These are phyloP conservation scores for Nesoenas mayeri DNA, from an alignment of 2,113 vertebrate species.

Conservation along the genomic window DNA sequence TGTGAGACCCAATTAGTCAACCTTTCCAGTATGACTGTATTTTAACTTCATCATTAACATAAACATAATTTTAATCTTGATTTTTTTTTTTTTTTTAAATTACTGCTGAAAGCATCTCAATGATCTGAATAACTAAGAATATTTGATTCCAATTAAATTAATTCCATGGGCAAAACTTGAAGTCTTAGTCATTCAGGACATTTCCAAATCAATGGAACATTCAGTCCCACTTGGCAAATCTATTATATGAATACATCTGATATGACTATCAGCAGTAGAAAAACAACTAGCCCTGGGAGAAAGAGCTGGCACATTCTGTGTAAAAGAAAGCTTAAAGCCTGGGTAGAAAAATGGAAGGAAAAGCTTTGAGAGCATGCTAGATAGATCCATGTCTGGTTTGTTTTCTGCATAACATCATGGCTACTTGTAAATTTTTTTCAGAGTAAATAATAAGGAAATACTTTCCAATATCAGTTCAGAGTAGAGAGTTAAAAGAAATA, in stretches of 20 bases:
- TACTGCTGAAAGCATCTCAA: not conserved
- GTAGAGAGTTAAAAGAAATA: not conserved
- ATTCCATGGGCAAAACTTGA: conserved; percentile 14
- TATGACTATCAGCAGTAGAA: not conserved
- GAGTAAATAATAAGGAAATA: not conserved
- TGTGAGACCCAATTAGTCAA: not conserved
- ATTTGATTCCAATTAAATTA: conserved; percentile 31
- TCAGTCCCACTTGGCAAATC: not conserved
- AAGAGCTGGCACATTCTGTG: not conserved
- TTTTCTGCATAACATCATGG: not conserved
- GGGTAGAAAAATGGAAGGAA: not conserved
- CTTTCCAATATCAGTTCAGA: not conserved
- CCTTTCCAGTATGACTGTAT: not conserved
- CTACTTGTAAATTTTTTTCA: not conserved
- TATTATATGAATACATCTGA: not conserved
- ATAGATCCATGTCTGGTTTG: not conserved
- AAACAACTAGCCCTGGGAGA: not conserved
- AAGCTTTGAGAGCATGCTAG: not conserved
- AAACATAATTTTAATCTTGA: not conserved
- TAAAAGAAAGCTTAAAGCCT: not conserved
- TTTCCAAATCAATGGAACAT: conserved; percentile 15
- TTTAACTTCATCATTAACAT: not conserved
- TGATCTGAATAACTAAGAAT: not conserved
- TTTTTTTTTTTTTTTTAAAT: not conserved
- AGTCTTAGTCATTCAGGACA: not conserved